Evolutionary conservation across 2,113 vertebrate species (phyloP).

Genomic region (Gallinago undulata): DNA sequence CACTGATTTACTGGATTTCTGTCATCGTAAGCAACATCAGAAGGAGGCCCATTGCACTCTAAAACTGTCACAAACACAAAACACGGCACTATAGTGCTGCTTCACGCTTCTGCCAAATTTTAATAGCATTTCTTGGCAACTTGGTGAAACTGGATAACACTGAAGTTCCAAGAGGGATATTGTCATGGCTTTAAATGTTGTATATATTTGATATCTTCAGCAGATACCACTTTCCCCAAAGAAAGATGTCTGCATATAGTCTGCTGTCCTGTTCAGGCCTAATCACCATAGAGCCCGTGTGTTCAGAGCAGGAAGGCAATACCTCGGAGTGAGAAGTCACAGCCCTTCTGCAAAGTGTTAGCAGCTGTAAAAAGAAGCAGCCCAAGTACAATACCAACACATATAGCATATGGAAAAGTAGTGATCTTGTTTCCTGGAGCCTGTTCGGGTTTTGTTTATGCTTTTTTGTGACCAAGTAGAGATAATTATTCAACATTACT

Average conservation of each 20-base stretch:
- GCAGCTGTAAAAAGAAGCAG: slow-evolving; percentile 5
- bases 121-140: slow-evolving; percentile 58
- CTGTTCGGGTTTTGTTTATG: slow-evolving; percentile 4
- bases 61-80: neutral
- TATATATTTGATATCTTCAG: slow-evolving; percentile 32
- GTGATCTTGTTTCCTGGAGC: slow-evolving; percentile 5
- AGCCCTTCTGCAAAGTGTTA: slow-evolving; percentile 6
- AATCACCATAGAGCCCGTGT: neutral
- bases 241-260: neutral
- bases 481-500: neutral
- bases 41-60: neutral
- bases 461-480: neutral
- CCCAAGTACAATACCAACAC: neutral
- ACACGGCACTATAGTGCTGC: neutral
- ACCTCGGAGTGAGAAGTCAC: neutral
- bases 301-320: neutral
- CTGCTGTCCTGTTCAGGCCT: slow-evolving; percentile 10
- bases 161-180: neutral
- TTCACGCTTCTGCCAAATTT: slow-evolving; percentile 36
- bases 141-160: slow-evolving; percentile 40
- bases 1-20: neutral
- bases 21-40: neutral
- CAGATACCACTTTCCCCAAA: slow-evolving; percentile 16
- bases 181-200: slow-evolving; percentile 21
- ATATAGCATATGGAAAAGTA: neutral